Percentiles rank a stretch among this genome's conserved stretches.
These are phyloP conservation scores for Athetis lepigone DNA, from an alignment of 2,888 invertebrate species.

Conservation along the genomic window DNA sequence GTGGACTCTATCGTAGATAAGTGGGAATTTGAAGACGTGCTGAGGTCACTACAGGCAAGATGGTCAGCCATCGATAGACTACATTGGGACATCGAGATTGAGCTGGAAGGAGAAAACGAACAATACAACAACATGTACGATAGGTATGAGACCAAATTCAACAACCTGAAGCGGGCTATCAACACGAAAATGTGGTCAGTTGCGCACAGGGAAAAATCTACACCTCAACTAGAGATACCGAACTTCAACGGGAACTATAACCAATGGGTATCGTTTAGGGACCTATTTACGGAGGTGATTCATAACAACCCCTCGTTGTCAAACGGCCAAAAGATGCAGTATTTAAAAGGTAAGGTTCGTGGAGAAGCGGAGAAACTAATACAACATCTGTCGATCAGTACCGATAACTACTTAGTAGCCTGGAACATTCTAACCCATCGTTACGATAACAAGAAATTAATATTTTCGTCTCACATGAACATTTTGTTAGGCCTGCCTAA, in stretches of 20 bases:
- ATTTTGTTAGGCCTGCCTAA: not conserved
- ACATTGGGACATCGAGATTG: slow-evolving; percentile 18
- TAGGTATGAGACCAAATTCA: slow-evolving; percentile 10
- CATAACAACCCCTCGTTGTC: not conserved
- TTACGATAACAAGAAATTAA: no score
- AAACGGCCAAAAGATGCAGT: not conserved
- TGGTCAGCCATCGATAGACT: slow-evolving; percentile 13
- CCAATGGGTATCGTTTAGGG: no score
- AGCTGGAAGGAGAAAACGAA: slow-evolving; percentile 10
- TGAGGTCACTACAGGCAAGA: slow-evolving; percentile 5
- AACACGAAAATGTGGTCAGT: slow-evolving; percentile 17
- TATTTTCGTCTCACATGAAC: no score
- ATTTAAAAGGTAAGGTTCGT: not conserved
- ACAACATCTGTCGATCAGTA: not conserved
- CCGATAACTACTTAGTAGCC: not conserved
- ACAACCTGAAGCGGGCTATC: slow-evolving; percentile 10
- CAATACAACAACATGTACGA: slow-evolving; percentile 16
- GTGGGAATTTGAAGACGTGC: slow-evolving; percentile 12
- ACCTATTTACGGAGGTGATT: not conserved
- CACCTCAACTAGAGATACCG: no score
- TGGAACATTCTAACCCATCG: slow-evolving; percentile 1
- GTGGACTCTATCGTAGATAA: slow-evolving; percentile 10
- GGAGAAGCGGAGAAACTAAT: not conserved
- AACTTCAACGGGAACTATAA: no score
- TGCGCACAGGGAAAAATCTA: not conserved